Conservation (phyloP, 2,888 invertebrate genomes). For the Thymelicus lineola region DNA sequence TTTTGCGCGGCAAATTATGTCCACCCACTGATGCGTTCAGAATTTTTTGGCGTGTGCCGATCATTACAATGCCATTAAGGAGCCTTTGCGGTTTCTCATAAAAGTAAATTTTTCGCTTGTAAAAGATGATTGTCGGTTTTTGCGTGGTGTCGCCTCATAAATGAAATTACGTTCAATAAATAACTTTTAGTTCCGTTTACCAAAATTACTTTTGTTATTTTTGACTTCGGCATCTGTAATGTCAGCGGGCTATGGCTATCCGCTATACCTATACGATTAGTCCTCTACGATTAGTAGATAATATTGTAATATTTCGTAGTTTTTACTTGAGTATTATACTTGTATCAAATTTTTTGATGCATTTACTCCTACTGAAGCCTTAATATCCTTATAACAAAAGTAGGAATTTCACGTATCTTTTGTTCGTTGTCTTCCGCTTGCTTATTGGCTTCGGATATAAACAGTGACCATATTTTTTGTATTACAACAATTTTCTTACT, state of each 20-base stretch:
- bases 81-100: constrained; percentile 47
- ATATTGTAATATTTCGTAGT: too few species aligned
- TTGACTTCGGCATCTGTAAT: too few species aligned
- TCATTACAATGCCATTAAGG: constrained; percentile 63
- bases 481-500: not conserved
- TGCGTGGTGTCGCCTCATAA: constrained; percentile 5
- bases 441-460: constrained; percentile 57
- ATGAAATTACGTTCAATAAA: constrained; percentile 15
- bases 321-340: too few species aligned
- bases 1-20: constrained; percentile 59
- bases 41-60: constrained; percentile 48
- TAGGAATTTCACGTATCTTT: constrained; percentile 71
- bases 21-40: constrained; percentile 60
- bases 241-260: too few species aligned
- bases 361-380: constrained; percentile 58
- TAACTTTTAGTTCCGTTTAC: not conserved
- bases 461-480: constrained; percentile 48
- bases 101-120: constrained; percentile 34
- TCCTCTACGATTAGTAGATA: too few species aligned
- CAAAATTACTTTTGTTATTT: too few species aligned
- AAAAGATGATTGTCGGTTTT: constrained; percentile 28
- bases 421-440: constrained; percentile 65
- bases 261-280: too few species aligned
- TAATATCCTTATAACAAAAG: constrained; percentile 64
- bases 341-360: not conserved